Evolutionary conservation across 2,888 invertebrate species (phyloP).

Genomic region (Bombyx huttoni): DNA sequence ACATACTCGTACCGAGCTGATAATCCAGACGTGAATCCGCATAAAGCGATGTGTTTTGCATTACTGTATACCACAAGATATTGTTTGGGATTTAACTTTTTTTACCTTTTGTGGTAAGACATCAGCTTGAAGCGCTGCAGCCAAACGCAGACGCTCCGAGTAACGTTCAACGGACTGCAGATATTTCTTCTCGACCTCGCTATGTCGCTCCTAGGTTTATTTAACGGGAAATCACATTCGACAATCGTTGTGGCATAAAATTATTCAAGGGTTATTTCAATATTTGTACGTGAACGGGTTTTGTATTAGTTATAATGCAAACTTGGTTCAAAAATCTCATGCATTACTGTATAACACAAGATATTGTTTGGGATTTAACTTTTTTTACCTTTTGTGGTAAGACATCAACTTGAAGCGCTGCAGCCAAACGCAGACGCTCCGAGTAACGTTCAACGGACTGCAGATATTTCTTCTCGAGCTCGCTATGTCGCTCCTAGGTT

Average conservation of each 20-base stretch:
- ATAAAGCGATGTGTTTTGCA: no score
- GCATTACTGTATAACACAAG: no score
- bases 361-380: no score
- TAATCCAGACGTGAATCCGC: no score
- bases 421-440: conserved; percentile 48
- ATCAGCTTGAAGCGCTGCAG: conserved; percentile 56
- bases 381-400: conserved; percentile 39
- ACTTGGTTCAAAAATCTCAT: no score
- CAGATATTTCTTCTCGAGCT: conserved; percentile 48
- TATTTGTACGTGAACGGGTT: no score
- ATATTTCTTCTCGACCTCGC: conserved; percentile 46
- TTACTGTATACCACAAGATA: no score
- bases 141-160: conserved; percentile 49
- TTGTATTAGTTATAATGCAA: no score
- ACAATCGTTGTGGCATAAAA: no score
- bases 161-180: conserved; percentile 32
- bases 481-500: conserved; percentile 41
- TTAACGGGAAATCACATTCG: background rate
- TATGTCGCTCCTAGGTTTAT: conserved; percentile 37
- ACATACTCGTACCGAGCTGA: no score
- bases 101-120: conserved; percentile 45
- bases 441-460: conserved; percentile 35
- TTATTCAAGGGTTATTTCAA: no score
- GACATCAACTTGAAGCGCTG: conserved; percentile 53
- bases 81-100: no score